Evolutionary conservation across 2,113 vertebrate species (phyloP), one percentile per base, ranked within the genome.

Genomic region (Lipotes vexillifer): DNA sequence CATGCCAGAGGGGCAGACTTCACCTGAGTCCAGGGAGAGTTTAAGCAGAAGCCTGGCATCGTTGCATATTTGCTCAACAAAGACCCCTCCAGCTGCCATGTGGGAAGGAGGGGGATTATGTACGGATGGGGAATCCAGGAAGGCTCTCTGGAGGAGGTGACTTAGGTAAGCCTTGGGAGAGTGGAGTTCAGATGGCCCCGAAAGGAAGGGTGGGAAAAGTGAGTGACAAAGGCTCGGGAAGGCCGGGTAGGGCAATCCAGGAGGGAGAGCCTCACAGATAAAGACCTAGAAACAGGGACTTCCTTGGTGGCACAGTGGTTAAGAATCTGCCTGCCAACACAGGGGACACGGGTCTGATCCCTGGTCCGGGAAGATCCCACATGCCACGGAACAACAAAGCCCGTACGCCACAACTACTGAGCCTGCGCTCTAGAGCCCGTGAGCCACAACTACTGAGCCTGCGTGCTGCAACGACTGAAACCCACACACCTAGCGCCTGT

Each of bases 1-100:
- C n/a, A 1, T 0, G 14, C 41, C 13, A 0, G 41, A 25, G 33
- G 13, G 27, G 6, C 9, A 1, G 25, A 44, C n/a, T 8, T 69
- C 38, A 33, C 77, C 55, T 6, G 2, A 65, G 4, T 14, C 55
- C 31, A 33, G 33, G 46, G 8, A 59, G 7, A 3, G 55, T 27
- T 23, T 66, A 15, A n/a, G 36, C 85, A 72, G 84, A 88, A 38
- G 25, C 6, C 18, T 31, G 31, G n/a, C 66, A 27, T 18, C 2
- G 6, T 23, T 23, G 1, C 15, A 21, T 15, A 41, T 66, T 46
- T 14, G n/a, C 38, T 71, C 4, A 6, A 44, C n/a, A 63, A 41
- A 74, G 68, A 41, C 25, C 7, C 31, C 41, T 29, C 25, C 5
- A 41, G 52, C 84, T 75, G 41, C 46, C 1, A 0, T 7, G 9